phyloP scores from a whole-genome alignment of 1,140 invertebrate genomes.

The Onthophagus taurus region DNA sequence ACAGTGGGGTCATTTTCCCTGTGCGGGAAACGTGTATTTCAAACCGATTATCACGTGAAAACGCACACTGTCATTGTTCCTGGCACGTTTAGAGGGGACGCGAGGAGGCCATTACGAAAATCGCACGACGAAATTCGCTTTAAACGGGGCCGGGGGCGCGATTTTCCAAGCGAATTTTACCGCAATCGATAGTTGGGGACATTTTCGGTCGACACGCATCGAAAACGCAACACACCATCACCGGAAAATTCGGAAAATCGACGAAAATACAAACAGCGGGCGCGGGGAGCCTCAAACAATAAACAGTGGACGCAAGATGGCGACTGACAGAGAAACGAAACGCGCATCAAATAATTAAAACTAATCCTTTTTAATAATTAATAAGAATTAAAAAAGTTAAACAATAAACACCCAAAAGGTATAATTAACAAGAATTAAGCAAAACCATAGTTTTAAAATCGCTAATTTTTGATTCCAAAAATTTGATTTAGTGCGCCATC shows the following conservation, averaged over 20 bases:
- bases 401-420: too few species aligned
- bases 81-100: constrained; percentile 49
- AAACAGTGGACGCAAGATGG: constrained; percentile 35
- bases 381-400: too few species aligned
- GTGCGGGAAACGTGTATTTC: constrained; percentile 39
- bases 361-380: too few species aligned
- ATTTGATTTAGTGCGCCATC: too few species aligned
- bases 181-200: neutral
- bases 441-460: too few species aligned
- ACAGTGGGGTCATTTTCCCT: constrained; percentile 36
- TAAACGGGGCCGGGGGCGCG: neutral
- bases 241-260: constrained; percentile 19
- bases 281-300: constrained; percentile 36
- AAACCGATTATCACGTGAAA: constrained; percentile 44
- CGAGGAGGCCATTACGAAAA: constrained; percentile 52
- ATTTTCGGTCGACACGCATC: neutral
- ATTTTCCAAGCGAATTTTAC: constrained; percentile 6
- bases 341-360: constrained; percentile 1
- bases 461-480: too few species aligned
- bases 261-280: constrained; percentile 20
- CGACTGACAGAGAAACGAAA: constrained; percentile 10
- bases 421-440: too few species aligned
- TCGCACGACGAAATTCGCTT: too few species aligned
- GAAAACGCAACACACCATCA: neutral
- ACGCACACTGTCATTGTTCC: constrained; percentile 44